A percentile compares a stretch with the other conserved stretches of the same genome.
Evolutionary conservation across 1,140 invertebrate species (phyloP).

Genomic region (Drosophila truncata): DNA sequence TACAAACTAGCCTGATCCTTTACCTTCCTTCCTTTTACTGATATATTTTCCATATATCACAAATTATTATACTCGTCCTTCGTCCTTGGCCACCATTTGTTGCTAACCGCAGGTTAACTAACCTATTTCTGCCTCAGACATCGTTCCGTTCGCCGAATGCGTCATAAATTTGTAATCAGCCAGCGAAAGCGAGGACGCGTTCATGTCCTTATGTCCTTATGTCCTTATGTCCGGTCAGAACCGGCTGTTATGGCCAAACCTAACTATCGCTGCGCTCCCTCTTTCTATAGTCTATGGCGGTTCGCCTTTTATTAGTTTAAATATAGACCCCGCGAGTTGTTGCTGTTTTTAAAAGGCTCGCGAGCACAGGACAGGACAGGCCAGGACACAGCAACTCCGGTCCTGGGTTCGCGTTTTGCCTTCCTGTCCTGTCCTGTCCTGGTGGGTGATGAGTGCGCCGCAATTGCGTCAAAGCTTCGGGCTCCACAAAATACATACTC

Average conservation of each 20-base stretch:
- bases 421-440: constrained; percentile 7
- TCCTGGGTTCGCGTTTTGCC: background rate
- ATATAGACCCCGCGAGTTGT: constrained; percentile 70
- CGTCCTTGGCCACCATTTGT: constrained; percentile 11
- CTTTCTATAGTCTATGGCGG: constrained; percentile 47
- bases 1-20: background rate
- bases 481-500: constrained; percentile 38
- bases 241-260: constrained; percentile 36
- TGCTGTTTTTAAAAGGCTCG: constrained; percentile 53
- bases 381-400: background rate
- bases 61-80: background rate
- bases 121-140: constrained; percentile 14
- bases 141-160: constrained; percentile 26
- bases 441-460: constrained; percentile 45
- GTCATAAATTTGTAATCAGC: constrained; percentile 61
- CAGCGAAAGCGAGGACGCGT: constrained; percentile 20
- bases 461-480: constrained; percentile 73
- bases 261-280: constrained; percentile 6
- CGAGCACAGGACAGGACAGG: constrained; percentile 5
- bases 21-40: no score
- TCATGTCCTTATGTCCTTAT: constrained; percentile 7
- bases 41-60: background rate
- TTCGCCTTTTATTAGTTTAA: constrained; percentile 80
- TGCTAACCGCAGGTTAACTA: constrained; percentile 22
- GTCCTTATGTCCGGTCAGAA: constrained; percentile 35